Percentiles rank a stretch among this genome's conserved stretches.
These are phyloP conservation scores for Tadarida brasiliensis DNA, from an alignment of 2,797 vertebrate species.

Conservation along the genomic window DNA sequence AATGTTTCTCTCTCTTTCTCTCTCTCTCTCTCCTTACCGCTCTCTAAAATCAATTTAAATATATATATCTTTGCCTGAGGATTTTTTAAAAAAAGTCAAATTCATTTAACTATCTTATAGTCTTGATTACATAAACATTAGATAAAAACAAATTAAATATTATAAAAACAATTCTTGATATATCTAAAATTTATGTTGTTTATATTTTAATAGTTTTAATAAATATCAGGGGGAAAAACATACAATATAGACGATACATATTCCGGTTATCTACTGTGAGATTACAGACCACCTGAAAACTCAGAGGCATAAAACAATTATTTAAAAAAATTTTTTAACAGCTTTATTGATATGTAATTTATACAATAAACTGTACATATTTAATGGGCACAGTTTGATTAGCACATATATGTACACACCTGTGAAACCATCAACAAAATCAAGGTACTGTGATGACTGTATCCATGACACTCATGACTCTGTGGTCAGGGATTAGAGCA, in stretches of 20 bases:
- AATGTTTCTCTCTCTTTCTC: not conserved
- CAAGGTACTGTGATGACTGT: not conserved
- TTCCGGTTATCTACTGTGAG: not conserved
- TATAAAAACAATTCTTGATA: not conserved
- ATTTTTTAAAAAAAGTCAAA: not conserved
- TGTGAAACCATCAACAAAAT: not conserved
- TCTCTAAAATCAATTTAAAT: not conserved
- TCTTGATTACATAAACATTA: not conserved
- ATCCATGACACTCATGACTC: not conserved
- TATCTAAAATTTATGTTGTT: slow-evolving; percentile 26
- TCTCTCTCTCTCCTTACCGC: no score
- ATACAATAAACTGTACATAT: not conserved
- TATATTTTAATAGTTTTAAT: slow-evolving; percentile 37
- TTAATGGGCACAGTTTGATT: not conserved
- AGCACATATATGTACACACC: not conserved
- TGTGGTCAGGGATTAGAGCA: not conserved
- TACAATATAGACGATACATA: not conserved
- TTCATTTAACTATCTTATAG: not conserved
- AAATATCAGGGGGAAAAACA: not conserved
- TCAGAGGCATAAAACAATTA: not conserved
- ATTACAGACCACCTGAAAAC: slow-evolving; percentile 17
- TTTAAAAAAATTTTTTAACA: not conserved
- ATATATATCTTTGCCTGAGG: no score
- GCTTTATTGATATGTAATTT: not conserved
- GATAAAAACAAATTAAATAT: slow-evolving; percentile 4